Percentiles rank a stretch among this genome's conserved stretches.
Evolutionary conservation across 2,113 vertebrate genomes (phyloP).

Genomic region (Eulacestoma nigropectus): DNA sequence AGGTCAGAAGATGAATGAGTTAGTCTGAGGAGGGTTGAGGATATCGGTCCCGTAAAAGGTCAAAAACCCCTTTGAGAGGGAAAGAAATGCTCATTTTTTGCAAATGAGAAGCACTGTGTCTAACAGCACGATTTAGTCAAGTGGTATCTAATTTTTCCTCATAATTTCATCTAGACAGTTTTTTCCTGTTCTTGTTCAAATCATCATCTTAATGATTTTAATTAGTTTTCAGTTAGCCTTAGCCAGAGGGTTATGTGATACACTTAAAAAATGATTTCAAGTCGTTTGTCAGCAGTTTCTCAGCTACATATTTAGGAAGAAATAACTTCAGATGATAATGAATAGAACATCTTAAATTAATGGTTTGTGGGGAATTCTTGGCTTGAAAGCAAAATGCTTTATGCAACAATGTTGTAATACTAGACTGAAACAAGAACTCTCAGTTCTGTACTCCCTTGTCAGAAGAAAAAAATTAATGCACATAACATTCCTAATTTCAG

Average conservation of each 20-base stretch:
- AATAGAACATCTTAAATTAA: constrained; percentile 32
- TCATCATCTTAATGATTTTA: constrained; percentile 17
- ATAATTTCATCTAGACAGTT: neutral
- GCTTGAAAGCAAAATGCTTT: constrained; percentile 7
- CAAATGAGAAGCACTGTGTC: neutral
- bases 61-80: constrained; percentile 12
- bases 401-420: neutral
- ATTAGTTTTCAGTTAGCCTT: constrained; percentile 44
- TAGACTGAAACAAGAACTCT: neutral
- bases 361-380: constrained; percentile 35
- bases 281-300: constrained; percentile 46
- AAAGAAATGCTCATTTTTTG: constrained; percentile 25
- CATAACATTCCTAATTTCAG: constrained; percentile 25
- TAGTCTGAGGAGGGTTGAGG: neutral
- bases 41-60: neutral
- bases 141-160: constrained; percentile 16
- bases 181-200: neutral
- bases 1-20: neutral
- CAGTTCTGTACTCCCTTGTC: neutral
- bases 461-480: neutral
- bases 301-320: constrained; percentile 7
- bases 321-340: constrained; percentile 16
- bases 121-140: neutral
- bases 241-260: neutral
- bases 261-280: neutral